A percentile compares a stretch with the other conserved stretches of the same genome.
phyloP scores from a whole-genome alignment of 2,888 invertebrate genomes.

The Seira sanloemensis region DNA sequence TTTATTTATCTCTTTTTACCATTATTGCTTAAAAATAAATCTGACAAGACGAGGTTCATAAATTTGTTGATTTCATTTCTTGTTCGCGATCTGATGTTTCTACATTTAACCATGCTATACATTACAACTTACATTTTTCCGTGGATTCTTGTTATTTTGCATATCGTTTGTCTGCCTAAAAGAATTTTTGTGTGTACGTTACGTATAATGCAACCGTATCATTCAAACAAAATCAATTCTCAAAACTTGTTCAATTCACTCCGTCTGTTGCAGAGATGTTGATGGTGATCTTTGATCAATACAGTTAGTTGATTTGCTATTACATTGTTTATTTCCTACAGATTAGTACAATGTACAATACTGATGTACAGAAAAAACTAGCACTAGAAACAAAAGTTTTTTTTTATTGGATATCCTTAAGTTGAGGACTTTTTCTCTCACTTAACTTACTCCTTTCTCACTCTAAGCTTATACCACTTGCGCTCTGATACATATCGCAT shows the following conservation, averaged over 20 bases:
- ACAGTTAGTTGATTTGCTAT: too few relatives aligned
- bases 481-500: too few relatives aligned
- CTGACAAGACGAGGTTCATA: constrained; percentile 62
- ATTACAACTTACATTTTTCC: neutral
- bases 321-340: neutral
- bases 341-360: neutral
- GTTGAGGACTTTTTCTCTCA: too few relatives aligned
- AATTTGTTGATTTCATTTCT: neutral
- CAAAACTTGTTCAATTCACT: neutral
- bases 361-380: neutral
- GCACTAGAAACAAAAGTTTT: too few relatives aligned
- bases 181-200: too few relatives aligned
- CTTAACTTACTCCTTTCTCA: too few relatives aligned
- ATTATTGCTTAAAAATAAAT: constrained; percentile 65
- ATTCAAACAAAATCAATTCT: neutral
- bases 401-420: too few relatives aligned
- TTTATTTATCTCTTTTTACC: constrained; percentile 34
- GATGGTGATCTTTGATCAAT: neutral
- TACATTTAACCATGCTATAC: neutral
- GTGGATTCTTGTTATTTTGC: neutral
- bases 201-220: neutral
- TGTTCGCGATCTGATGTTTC: neutral
- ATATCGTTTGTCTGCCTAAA: too few relatives aligned
- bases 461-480: too few relatives aligned
- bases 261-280: neutral